These are phyloP conservation scores for Ageneiosus marmoratus DNA, from an alignment of 2,113 vertebrate genomes.

Conservation along the genomic window DNA sequence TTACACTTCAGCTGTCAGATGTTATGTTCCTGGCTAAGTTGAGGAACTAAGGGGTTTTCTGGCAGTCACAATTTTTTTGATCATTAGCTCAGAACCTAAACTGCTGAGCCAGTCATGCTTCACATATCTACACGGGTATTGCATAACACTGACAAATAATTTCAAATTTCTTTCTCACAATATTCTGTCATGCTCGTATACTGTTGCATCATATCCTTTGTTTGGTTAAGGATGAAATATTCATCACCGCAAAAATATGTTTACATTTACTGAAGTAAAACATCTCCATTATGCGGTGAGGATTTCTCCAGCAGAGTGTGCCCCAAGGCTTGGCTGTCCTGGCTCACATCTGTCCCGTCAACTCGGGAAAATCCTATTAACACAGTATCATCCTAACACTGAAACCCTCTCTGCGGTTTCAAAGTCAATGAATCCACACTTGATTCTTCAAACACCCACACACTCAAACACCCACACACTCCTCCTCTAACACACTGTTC, in stretches of 20 bases:
- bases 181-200: background rate
- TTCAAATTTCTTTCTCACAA: background rate
- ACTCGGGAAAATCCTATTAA: slow-evolving; percentile 61
- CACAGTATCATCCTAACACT: slow-evolving; percentile 50
- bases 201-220: background rate
- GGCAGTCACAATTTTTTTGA: background rate
- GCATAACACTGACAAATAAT: background rate
- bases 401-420: slow-evolving; percentile 52
- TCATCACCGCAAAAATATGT: background rate
- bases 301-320: background rate
- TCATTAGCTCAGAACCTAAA: background rate
- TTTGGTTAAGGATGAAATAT: background rate
- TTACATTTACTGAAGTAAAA: background rate
- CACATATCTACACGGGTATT: background rate
- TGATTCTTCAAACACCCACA: slow-evolving; percentile 44
- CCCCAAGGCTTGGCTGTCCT: background rate
- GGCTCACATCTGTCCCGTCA: slow-evolving; percentile 14
- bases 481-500: slow-evolving; percentile 17
- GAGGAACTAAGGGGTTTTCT: background rate
- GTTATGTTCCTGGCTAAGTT: background rate
- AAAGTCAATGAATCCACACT: slow-evolving; percentile 46
- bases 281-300: background rate
- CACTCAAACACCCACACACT: background rate
- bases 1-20: background rate
- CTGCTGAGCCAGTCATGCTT: background rate